phyloP scores from a whole-genome alignment of 1,140 invertebrate genomes.

The Sesamia nonagrioides region DNA sequence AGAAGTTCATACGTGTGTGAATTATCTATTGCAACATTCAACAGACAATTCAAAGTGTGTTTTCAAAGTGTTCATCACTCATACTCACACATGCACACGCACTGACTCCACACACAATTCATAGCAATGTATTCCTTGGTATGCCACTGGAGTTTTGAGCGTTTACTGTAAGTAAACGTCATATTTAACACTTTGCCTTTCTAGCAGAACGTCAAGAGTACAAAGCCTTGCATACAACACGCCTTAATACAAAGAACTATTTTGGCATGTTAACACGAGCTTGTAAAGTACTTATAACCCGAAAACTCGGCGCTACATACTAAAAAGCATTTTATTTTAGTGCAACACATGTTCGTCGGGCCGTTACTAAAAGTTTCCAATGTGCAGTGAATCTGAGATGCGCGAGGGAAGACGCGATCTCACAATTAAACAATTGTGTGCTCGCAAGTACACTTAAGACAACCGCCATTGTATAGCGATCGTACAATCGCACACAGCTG shows the following conservation, averaged over 20 bases:
- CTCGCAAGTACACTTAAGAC: constrained; percentile 34
- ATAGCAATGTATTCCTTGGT: too few relatives aligned
- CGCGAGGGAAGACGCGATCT: constrained; percentile 44
- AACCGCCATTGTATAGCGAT: constrained; percentile 42
- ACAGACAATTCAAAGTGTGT: too few relatives aligned
- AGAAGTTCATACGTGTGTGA: too few relatives aligned
- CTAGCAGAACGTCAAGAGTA: background rate
- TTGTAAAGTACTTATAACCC: constrained; percentile 8
- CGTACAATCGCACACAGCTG: constrained; percentile 43
- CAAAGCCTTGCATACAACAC: background rate
- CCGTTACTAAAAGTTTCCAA: constrained; percentile 28
- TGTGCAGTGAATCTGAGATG: constrained; percentile 31
- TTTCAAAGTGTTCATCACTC: too few relatives aligned
- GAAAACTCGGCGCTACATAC: constrained; percentile 3
- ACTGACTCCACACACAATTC: too few relatives aligned
- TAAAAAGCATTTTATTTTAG: constrained; percentile 38
- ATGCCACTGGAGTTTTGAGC: too few relatives aligned
- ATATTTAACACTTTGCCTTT: background rate
- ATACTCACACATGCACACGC: too few relatives aligned
- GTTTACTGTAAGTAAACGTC: background rate
- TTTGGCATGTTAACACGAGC: background rate
- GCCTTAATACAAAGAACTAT: background rate
- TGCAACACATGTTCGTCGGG: constrained; percentile 24
- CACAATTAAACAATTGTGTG: constrained; percentile 42
- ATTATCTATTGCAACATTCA: too few relatives aligned